These are phyloP conservation scores for Anagyrus pseudococci DNA, from an alignment of 2,888 invertebrate species.

Conservation along the genomic window DNA sequence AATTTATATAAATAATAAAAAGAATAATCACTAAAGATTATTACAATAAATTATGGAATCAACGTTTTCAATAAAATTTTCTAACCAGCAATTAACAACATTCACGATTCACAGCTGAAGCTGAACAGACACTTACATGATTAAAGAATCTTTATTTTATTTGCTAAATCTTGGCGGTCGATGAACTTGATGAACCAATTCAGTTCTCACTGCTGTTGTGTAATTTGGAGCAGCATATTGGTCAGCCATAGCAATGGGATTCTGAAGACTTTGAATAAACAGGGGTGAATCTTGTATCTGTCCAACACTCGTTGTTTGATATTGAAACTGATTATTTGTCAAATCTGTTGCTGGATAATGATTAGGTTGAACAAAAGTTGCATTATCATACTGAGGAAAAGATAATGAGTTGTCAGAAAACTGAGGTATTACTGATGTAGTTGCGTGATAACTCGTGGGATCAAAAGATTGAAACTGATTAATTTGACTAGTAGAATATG, in stretches of 20 bases:
- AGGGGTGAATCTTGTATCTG: conserved; percentile 52
- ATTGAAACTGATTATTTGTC: conserved; percentile 48
- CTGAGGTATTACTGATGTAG: conserved; percentile 49
- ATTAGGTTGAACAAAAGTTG: conserved; percentile 52
- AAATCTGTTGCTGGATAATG: conserved; percentile 49
- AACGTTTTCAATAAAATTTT: conserved; percentile 29
- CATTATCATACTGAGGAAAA: conserved; percentile 51
- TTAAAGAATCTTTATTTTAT: conserved; percentile 30
- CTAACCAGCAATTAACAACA: conserved; percentile 8
- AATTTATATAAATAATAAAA: too few species aligned
- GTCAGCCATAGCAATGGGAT: conserved; percentile 51
- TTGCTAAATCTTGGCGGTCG: conserved; percentile 52
- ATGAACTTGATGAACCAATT: conserved; percentile 50
- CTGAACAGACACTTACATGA: too few species aligned
- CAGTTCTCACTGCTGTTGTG: conserved; percentile 49
- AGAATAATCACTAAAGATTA: too few species aligned
- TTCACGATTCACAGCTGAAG: background rate
- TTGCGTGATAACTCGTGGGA: conserved; percentile 46
- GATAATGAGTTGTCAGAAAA: conserved; percentile 51
- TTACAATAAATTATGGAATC: too few species aligned
- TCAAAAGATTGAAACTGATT: conserved; percentile 52
- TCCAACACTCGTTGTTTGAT: conserved; percentile 46
- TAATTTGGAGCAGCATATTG: conserved; percentile 52
- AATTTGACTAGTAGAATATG: conserved; percentile 47
- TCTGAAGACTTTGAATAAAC: conserved; percentile 54